Percentiles rank a stretch among this genome's conserved stretches.
phyloP scores from a whole-genome alignment of 2,888 invertebrate genomes.

The Mythimna vitellina region DNA sequence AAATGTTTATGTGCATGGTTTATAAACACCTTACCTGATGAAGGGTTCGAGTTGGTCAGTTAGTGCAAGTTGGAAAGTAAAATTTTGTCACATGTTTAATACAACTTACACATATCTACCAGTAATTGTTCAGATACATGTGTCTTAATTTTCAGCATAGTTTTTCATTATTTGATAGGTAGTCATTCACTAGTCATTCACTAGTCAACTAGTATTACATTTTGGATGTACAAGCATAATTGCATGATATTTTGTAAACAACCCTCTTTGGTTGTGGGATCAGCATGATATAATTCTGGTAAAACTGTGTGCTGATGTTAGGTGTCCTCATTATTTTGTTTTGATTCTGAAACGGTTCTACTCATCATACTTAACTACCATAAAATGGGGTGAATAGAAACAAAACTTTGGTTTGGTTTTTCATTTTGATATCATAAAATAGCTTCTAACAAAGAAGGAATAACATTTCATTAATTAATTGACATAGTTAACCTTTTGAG shows the following conservation, averaged over 20 bases:
- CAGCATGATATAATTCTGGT: background rate
- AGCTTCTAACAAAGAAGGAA: too few species aligned
- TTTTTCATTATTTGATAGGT: too few species aligned
- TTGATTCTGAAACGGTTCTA: too few species aligned
- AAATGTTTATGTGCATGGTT: background rate
- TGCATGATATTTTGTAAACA: slow-evolving; percentile 46
- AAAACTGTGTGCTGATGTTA: background rate
- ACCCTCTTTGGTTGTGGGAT: slow-evolving; percentile 5
- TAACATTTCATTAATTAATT: too few species aligned
- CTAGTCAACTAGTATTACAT: background rate
- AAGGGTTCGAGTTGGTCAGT: background rate
- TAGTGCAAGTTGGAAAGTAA: background rate
- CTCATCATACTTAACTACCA: too few species aligned
- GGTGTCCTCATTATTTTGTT: background rate
- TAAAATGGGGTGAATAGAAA: too few species aligned
- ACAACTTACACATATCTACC: too few species aligned
- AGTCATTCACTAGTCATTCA: too few species aligned
- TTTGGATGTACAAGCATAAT: background rate
- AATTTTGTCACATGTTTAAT: background rate
- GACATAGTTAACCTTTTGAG: too few species aligned
- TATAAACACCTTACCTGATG: background rate
- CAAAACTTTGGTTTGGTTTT: too few species aligned
- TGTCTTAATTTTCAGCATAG: background rate
- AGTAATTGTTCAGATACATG: background rate
- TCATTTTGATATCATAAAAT: too few species aligned